Evolutionary conservation across 2,797 vertebrate species (phyloP).

Genomic region (Anguilla marmorata): DNA sequence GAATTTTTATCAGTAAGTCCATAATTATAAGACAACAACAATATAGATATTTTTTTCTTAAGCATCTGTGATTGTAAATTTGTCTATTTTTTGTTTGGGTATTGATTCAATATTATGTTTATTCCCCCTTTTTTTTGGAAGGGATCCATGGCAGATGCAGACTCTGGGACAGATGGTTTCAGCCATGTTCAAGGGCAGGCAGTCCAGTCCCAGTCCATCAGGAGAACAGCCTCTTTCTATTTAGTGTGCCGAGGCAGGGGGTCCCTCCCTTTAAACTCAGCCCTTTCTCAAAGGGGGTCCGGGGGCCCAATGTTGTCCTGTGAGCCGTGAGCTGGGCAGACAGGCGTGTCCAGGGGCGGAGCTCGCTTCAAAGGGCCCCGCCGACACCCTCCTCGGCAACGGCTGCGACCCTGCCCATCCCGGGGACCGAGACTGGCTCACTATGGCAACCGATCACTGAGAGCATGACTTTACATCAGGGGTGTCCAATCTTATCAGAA

Average conservation of each 20-base stretch:
- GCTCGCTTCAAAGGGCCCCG: conserved; percentile 50
- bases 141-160: neutral
- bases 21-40: neutral
- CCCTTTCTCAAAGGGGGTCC: conserved; percentile 51
- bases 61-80: neutral
- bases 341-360: conserved; percentile 48
- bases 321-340: conserved; percentile 53
- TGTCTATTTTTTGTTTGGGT: neutral
- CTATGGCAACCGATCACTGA: conserved; percentile 37
- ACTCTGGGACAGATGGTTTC: conserved; percentile 29
- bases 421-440: conserved; percentile 20
- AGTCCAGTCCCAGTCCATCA: conserved; percentile 40
- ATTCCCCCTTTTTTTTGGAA: neutral
- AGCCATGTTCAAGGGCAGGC: conserved; percentile 40
- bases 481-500: no score
- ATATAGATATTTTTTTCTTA: conserved; percentile 34
- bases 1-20: neutral
- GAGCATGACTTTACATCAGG: neutral
- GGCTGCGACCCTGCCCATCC: conserved; percentile 1
- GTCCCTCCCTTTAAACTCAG: conserved; percentile 61
- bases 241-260: conserved; percentile 62
- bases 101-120: neutral
- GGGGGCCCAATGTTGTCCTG: conserved; percentile 32
- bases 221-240: conserved; percentile 56
- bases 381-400: conserved; percentile 23